Evolutionary conservation across 2,797 vertebrate genomes (phyloP), one percentile per base, ranked within the genome.

Genomic region (Microctenopoma steveboyesi): DNA sequence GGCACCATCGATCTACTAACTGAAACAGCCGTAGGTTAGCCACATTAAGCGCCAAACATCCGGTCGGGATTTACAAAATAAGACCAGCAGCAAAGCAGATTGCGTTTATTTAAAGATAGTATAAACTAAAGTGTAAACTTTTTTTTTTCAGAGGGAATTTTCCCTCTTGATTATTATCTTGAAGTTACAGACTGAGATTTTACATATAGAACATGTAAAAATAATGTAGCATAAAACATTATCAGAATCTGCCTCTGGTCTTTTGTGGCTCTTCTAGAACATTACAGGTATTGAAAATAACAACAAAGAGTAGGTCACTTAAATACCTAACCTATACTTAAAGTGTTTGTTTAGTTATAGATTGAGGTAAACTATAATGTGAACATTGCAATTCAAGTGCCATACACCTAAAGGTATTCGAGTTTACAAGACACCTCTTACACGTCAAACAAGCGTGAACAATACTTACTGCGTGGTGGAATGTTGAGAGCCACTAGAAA

Each of bases 61-160:
- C 88, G 82, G 78, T 13, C 0, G 2, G 0, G 0, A n/a, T 8
- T 81, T 85, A 60, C 89, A 88, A 65, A 83, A 79, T 86, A 92
- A 86, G 6, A 74, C 12, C 0, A 8, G 4, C 6, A 16, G 1
- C 1, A 2, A 12, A 7, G 8, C 2, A 3, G 1, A 11, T 5
- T n/a, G 33, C 4, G 7, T 54, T 3, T 8, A 2, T 4, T 12
- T 9, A 33, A 3, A 5, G 30, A 33, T 5, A 4, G 30, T 5
- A 33, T 5, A 33, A 33, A 33, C 30, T 5, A 6, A 33, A 33
- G 33, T 35, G 7, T 5, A 33, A 33, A 33, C 30, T 33, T 33
- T 4, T 28, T 6, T 16, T 5, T 18, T 16, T 30, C n/a, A 60
- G 8, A 35, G 33, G 33, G 33, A 35, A 35, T 7, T 35, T 35